These are phyloP conservation scores for Rhinolophus sinicus DNA, from an alignment of 2,113 vertebrate species.

Conservation along the genomic window DNA sequence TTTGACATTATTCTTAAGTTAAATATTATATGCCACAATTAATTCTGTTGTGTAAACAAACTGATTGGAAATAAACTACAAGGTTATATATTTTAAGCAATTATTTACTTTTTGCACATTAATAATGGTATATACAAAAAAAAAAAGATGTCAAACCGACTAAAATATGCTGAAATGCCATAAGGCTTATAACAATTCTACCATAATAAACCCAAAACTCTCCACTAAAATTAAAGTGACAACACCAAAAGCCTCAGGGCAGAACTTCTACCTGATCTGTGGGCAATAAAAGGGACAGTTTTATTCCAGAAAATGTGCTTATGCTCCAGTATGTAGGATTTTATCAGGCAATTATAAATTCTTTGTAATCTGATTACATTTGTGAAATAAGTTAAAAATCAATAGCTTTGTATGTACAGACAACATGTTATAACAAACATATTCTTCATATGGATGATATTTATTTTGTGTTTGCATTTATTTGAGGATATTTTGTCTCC, in stretches of 20 bases:
- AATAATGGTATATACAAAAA: neutral
- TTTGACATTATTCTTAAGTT: neutral
- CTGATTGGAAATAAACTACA: neutral
- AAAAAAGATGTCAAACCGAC: neutral
- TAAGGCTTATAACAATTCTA: neutral
- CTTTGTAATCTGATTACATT: neutral
- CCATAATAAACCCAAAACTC: neutral
- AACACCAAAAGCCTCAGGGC: neutral
- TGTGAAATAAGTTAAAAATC: neutral
- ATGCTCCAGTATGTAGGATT: neutral
- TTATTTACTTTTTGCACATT: neutral
- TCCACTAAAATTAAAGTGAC: constrained; percentile 27
- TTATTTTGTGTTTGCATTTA: neutral
- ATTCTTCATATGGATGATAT: neutral
- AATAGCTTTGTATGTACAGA: neutral
- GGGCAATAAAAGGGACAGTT: neutral
- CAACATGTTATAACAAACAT: neutral
- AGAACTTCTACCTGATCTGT: neutral
- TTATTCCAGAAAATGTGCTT: neutral
- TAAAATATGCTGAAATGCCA: neutral
- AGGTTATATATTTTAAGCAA: neutral
- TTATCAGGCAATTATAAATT: neutral
- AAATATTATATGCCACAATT: neutral
- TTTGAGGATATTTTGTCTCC: neutral
- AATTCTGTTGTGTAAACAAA: neutral